Percentiles rank a stretch among this genome's conserved stretches.
phyloP scores from a whole-genome alignment of 2,797 vertebrate genomes.

The Ambastaia sidthimunki region DNA sequence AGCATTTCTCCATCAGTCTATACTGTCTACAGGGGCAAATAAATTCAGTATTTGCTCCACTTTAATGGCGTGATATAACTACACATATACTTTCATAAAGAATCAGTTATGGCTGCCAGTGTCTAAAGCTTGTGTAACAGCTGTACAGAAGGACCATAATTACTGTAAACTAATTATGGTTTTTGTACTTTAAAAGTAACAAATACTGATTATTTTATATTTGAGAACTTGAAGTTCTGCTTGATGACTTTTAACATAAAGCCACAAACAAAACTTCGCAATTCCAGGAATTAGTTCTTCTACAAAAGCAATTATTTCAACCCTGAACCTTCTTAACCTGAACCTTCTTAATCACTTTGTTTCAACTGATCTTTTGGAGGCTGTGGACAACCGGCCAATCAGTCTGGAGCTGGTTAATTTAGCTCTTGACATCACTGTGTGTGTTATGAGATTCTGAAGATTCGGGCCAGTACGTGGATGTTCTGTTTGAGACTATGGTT shows the following conservation, averaged over 20 bases:
- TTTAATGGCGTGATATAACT: conserved; percentile 37
- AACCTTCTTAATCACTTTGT: no score
- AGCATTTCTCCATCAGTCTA: conserved; percentile 40
- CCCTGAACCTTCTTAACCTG: neutral
- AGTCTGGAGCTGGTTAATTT: neutral
- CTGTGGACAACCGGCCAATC: no score
- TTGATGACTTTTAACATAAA: neutral
- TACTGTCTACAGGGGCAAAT: conserved; percentile 13
- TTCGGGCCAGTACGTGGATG: no score
- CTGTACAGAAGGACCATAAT: neutral
- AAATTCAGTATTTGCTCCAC: conserved; percentile 41
- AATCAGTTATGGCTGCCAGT: neutral
- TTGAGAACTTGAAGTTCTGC: neutral
- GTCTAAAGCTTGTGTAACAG: neutral
- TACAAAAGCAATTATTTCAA: neutral
- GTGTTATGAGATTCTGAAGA: no score
- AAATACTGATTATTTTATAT: neutral
- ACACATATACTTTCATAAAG: conserved; percentile 14
- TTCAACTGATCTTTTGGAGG: no score
- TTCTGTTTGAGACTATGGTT: no score
- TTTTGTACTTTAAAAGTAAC: neutral
- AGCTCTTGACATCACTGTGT: neutral
- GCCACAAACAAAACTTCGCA: neutral
- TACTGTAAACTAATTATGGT: neutral
- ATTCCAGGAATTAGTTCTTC: neutral